Conservation (phyloP, 2,113 vertebrate genomes). For the Spheniscus mendiculus region DNA sequence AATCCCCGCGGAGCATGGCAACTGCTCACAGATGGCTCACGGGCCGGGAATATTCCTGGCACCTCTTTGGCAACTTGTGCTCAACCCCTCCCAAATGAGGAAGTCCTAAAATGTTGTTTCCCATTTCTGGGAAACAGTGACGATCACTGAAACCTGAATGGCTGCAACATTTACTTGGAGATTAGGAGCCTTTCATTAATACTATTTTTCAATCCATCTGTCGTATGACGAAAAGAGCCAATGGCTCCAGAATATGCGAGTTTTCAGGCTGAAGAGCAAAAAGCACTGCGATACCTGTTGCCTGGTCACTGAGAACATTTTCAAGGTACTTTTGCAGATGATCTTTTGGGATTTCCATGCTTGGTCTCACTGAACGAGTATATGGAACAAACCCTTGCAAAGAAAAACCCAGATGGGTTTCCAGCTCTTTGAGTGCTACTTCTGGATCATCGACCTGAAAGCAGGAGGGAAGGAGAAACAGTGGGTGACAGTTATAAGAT, state of each 20-base stretch:
- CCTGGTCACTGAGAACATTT: slow-evolving; percentile 43
- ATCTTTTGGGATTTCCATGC: slow-evolving; percentile 71
- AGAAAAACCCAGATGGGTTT: slow-evolving; percentile 73
- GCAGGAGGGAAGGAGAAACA: background rate
- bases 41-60: background rate
- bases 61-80: background rate
- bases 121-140: background rate
- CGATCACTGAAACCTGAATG: background rate
- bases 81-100: background rate
- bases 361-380: slow-evolving; percentile 53
- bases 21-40: background rate
- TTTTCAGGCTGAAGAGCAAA: background rate
- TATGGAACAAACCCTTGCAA: slow-evolving; percentile 61
- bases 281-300: slow-evolving; percentile 61
- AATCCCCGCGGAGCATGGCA: background rate
- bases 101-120: background rate
- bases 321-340: slow-evolving; percentile 76
- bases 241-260: background rate
- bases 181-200: background rate
- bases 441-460: slow-evolving; percentile 74
- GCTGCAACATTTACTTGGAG: background rate
- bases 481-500: background rate
- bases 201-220: background rate
- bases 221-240: background rate
- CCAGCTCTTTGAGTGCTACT: slow-evolving; percentile 77